These are phyloP conservation scores for Centroberyx gerrardi DNA, from an alignment of 2,797 vertebrate genomes.

Conservation along the genomic window DNA sequence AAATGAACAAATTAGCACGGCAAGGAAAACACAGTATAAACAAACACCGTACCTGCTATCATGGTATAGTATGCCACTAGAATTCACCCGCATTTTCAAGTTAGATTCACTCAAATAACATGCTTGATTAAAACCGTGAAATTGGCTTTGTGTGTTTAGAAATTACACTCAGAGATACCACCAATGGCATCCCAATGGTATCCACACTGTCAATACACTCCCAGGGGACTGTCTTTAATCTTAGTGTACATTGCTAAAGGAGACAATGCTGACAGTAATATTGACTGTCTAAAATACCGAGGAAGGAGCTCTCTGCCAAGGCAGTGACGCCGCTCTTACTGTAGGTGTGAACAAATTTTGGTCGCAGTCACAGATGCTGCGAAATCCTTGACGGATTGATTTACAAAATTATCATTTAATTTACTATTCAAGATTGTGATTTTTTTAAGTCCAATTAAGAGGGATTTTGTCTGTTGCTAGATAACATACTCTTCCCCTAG, in stretches of 20 bases:
- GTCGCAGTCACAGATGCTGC: not conserved
- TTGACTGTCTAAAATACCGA: not conserved
- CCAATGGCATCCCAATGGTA: conserved; percentile 26
- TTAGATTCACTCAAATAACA: not conserved
- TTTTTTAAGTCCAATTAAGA: not conserved
- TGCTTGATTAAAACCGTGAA: conserved; percentile 21
- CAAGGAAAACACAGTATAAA: not conserved
- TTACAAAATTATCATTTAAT: not conserved
- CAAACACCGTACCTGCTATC: not conserved
- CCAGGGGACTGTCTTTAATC: conserved; percentile 27
- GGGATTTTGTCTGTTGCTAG: not conserved
- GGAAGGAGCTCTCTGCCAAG: conserved; percentile 12
- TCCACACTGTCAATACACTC: conserved; percentile 19
- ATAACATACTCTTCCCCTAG: not conserved
- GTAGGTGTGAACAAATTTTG: conserved; percentile 7
- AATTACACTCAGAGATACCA: conserved; percentile 25
- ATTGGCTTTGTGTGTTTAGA: conserved; percentile 19
- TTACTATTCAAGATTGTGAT: not conserved
- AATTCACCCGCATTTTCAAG: not conserved
- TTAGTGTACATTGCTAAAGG: conserved; percentile 24
- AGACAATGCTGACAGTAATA: conserved; percentile 27
- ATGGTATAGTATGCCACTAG: not conserved
- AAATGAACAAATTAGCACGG: conserved; percentile 7
- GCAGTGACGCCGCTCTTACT: not conserved
- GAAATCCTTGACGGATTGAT: not conserved